Conservation (phyloP, 2,797 vertebrate species). For the Mormyrops attenuatus region DNA sequence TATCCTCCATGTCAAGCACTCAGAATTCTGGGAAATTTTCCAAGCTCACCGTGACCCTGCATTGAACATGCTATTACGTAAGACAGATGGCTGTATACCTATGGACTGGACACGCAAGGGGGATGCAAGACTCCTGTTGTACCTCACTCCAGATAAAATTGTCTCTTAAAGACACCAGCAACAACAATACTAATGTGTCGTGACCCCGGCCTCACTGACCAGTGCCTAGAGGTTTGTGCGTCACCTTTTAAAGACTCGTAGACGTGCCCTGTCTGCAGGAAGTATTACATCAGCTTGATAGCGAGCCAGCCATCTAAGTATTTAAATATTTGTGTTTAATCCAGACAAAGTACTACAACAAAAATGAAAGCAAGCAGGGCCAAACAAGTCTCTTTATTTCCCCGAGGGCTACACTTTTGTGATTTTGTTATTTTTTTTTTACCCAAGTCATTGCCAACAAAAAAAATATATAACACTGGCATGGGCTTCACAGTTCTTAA, state of each 20-base stretch:
- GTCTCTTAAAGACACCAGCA: not conserved
- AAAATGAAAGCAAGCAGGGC: not conserved
- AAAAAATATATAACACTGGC: not conserved
- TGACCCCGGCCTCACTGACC: not conserved
- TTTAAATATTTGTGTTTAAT: not conserved
- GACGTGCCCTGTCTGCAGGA: not conserved
- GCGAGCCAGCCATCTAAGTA: not conserved
- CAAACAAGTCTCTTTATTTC: not conserved
- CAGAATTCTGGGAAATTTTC: not conserved
- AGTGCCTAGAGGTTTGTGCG: not conserved
- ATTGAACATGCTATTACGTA: not conserved
- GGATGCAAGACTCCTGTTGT: not conserved
- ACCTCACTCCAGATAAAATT: not conserved
- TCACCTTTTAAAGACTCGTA: not conserved
- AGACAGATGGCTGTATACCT: not conserved
- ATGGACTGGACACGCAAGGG: not conserved
- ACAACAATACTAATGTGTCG: not conserved
- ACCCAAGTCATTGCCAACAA: not conserved
- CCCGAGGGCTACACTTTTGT: not conserved
- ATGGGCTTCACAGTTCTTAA: not conserved
- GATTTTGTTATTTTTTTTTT: not conserved
- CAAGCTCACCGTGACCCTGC: not conserved
- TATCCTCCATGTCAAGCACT: not conserved
- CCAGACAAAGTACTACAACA: not conserved
- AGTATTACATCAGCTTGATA: not conserved